phyloP scores from a whole-genome alignment of 2,113 vertebrate species.

The Serinus canaria region DNA sequence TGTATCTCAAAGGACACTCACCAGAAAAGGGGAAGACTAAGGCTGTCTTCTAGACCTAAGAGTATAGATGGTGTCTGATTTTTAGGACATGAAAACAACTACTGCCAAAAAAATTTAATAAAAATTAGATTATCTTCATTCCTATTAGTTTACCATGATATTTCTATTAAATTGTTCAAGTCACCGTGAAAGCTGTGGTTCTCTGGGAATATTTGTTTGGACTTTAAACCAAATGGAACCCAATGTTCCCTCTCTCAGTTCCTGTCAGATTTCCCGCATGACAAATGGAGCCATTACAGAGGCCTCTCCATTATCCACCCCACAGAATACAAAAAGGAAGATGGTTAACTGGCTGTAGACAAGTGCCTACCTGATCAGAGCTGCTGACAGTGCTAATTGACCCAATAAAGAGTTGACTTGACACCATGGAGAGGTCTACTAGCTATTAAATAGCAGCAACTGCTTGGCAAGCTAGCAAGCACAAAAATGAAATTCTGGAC shows the following conservation, averaged over 20 bases:
- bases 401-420: neutral
- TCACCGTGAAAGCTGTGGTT: fast-evolving
- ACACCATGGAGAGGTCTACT: neutral
- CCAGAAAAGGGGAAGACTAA: neutral
- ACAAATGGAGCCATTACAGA: neutral
- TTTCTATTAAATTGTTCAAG: neutral
- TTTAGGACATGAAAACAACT: neutral
- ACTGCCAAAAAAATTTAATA: neutral
- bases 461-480: neutral
- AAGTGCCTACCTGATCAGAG: neutral
- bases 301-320: neutral
- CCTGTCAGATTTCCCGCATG: neutral
- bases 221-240: neutral
- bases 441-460: neutral
- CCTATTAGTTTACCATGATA: neutral
- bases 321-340: neutral
- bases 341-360: neutral
- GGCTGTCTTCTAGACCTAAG: neutral
- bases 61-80: neutral
- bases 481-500: neutral
- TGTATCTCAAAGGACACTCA: neutral
- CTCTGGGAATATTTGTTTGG: neutral
- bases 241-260: neutral
- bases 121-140: neutral
- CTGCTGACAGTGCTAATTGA: neutral